Evolutionary conservation across 2,888 invertebrate species (phyloP), one percentile per base, ranked within the genome.

Genomic region (Kuschelorhynchus macadamiae): DNA sequence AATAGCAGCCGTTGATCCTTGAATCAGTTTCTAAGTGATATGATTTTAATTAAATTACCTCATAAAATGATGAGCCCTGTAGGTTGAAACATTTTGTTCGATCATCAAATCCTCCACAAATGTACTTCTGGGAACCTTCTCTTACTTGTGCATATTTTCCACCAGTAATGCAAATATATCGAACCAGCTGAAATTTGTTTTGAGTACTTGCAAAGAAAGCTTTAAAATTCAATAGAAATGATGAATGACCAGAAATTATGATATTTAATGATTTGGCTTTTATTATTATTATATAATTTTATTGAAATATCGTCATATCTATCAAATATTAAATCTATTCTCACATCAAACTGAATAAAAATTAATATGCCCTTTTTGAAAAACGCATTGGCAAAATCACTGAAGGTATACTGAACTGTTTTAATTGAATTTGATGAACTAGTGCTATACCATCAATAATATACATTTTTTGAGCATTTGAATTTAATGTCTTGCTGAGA

Each of bases 11-110:
- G n/a, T n/a, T n/a, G n/a, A 62, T 59, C 16, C 56, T 64, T 47
- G 64, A 64, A 33, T 46, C 56, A 17, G 74, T 75, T 72, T 75
- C 74, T 71, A 71, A 73, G 42, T 75, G 70, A 64, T 76, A 75
- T 44, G 69, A 75, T 50, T 71, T 41, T 67, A 75, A 76, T 57
- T 75, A 73, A 73, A 55, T 71, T 72, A 72, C 75, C 44, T 74
- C 72, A 72, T 5, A 71, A 72, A 76, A 61, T 70, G 18, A 67
- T 73, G 72, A 73, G 7, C 72, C 72, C 75, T 74, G 53, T 41
- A 70, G 32, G 47, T 71, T 74, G 63, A 65, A 73, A 67, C 70
- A 75, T 72, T 73, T 74, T 57, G 69, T 42, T 42, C 16, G 42
- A 36, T 36, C 36, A 36, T 36, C 36, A 7, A n/a, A 25, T 25